These are phyloP conservation scores for Chromis chromis DNA, from an alignment of 2,797 vertebrate species.

Conservation along the genomic window DNA sequence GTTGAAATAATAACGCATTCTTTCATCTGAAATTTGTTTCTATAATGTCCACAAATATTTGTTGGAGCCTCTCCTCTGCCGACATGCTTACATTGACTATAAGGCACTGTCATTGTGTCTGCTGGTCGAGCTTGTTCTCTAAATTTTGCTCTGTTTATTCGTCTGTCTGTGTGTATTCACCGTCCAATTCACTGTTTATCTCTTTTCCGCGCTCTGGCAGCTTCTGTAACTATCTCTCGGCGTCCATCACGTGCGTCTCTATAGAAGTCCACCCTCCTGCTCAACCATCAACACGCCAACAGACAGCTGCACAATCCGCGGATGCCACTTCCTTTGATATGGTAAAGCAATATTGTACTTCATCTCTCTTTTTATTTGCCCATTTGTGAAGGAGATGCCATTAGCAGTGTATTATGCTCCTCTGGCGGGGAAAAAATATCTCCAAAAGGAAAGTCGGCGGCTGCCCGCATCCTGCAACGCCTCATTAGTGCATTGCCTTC, in stretches of 20 bases:
- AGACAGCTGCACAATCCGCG: conserved; percentile 57
- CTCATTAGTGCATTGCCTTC: conserved; percentile 83
- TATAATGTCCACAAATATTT: conserved; percentile 12
- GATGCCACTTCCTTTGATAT: conserved; percentile 77
- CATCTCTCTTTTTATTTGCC: conserved; percentile 75
- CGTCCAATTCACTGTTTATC: conserved; percentile 31
- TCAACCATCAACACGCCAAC: conserved; percentile 58
- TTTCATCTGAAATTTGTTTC: conserved; percentile 33
- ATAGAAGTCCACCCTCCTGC: conserved; percentile 50
- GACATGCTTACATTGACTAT: conserved; percentile 14
- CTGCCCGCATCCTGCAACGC: conserved; percentile 71
- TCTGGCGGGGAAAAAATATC: conserved; percentile 63
- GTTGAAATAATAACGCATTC: neutral
- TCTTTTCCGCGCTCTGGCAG: conserved; percentile 22
- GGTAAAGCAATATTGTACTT: conserved; percentile 76
- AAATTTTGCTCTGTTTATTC: conserved; percentile 34
- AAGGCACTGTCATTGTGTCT: conserved; percentile 35
- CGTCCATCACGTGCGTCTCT: conserved; percentile 44
- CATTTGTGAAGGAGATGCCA: conserved; percentile 77
- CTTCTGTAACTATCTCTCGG: conserved; percentile 26
- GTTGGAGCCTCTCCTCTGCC: conserved; percentile 21
- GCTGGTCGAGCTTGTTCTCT: conserved; percentile 5
- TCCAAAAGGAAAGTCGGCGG: conserved; percentile 71
- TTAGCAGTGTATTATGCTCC: conserved; percentile 73
- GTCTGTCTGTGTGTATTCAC: conserved; percentile 30